phyloP scores from a whole-genome alignment of 2,797 vertebrate species.

The Craterocephalus amniculus region DNA sequence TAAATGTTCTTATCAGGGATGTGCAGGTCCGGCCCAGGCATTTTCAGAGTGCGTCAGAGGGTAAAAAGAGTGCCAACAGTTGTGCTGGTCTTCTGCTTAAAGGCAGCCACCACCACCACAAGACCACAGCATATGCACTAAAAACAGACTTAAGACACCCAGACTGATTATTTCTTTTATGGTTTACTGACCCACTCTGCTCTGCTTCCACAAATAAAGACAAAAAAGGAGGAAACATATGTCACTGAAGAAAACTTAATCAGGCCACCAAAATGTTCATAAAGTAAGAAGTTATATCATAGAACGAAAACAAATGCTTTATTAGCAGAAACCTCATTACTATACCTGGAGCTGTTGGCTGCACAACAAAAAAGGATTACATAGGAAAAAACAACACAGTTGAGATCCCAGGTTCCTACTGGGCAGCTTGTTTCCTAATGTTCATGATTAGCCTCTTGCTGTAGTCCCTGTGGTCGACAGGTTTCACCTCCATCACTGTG shows the following conservation, averaged over 20 bases:
- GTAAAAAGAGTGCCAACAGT: slow-evolving; percentile 44
- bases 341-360: slow-evolving; percentile 21
- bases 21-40: slow-evolving; percentile 68
- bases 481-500: slow-evolving; percentile 90
- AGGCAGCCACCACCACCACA: slow-evolving; percentile 40
- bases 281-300: slow-evolving; percentile 13
- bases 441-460: slow-evolving; percentile 89
- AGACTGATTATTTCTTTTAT: slow-evolving; percentile 41
- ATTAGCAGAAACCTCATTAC: background rate
- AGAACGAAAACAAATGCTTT: slow-evolving; percentile 5
- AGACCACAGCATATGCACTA: slow-evolving; percentile 26
- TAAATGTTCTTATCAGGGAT: slow-evolving; percentile 72
- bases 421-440: slow-evolving; percentile 87
- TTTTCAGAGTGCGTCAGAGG: slow-evolving; percentile 51
- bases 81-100: slow-evolving; percentile 42
- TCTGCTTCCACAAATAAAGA: slow-evolving; percentile 22
- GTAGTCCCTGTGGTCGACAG: slow-evolving; percentile 93
- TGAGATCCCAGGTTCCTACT: slow-evolving; percentile 44
- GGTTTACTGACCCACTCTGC: slow-evolving; percentile 54
- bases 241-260: slow-evolving; percentile 20
- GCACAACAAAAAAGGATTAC: slow-evolving; percentile 28
- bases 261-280: slow-evolving; percentile 20
- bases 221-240: background rate
- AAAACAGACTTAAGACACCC: slow-evolving; percentile 53
- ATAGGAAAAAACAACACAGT: background rate